phyloP scores from a whole-genome alignment of 2,113 vertebrate genomes.

The Podarcis muralis region DNA sequence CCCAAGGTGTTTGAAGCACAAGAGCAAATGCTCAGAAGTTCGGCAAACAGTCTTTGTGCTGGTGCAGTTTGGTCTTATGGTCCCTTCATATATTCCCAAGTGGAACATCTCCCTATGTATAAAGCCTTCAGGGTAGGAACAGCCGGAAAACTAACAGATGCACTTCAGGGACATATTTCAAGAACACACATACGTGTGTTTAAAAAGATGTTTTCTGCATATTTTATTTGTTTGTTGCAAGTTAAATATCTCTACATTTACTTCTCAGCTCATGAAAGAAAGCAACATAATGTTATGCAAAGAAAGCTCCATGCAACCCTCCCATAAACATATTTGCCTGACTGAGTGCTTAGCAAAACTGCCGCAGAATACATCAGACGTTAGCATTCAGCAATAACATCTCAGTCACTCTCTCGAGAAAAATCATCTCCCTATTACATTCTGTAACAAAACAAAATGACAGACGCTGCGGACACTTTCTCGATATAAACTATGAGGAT shows the following conservation, averaged over 20 bases:
- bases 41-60: background rate
- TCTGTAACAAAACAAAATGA: background rate
- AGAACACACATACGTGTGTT: no score
- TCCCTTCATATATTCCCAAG: background rate
- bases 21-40: background rate
- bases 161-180: background rate
- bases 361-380: constrained; percentile 13
- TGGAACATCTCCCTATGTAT: background rate
- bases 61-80: background rate
- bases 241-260: background rate
- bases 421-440: background rate
- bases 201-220: background rate
- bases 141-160: background rate
- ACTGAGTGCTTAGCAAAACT: background rate
- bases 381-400: constrained; percentile 1
- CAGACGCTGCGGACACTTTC: background rate
- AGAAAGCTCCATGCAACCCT: background rate
- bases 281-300: background rate
- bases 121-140: background rate
- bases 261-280: background rate
- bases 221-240: background rate
- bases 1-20: background rate
- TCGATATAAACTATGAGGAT: constrained; percentile 1
- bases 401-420: background rate
- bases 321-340: background rate